Base-by-base conservation (phyloP, 1,140 invertebrate genomes). In the Coptotermes formosanus region DNA sequence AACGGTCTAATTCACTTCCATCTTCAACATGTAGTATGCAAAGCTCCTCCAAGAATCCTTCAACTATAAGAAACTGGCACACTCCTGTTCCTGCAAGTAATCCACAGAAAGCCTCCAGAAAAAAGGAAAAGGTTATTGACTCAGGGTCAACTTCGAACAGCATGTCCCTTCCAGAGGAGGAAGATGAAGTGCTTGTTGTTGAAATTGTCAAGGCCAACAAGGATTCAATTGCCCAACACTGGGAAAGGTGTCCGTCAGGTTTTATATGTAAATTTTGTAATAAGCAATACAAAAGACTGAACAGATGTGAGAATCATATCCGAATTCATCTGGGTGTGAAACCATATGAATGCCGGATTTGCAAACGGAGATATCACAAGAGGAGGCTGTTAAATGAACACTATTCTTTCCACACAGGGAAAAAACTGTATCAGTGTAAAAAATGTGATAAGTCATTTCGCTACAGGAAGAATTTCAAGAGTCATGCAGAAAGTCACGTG, bases 261-360 rank as follows among this genome's bases (percentile, higher is more conserved):
- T 75, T n/a, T 30, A 30, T 2, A 30, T 75, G 64, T 75, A 75
- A 75, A 75, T n/a, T 75, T n/a, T 75, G 64, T 75, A 75, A 8
- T 11, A 75, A 75, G 25, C 8, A 25, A 75, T 75, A 75, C 16
- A 75, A 75, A 25, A 75, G 14, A 30, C n/a, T 75, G 64, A 75
- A n/a, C n/a, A 75, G 30, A 30, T 75, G 64, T 30, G 64, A 75
- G 64, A 75, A 75, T 75, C 64, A 75, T 75, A 75, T 75, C n/a
- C 64, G 64, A 8, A 75, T n/a, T 30, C 64, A 75, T 30, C 64
- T 75, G n/a, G 64, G 64, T 30, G 14, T 75, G 2, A 75, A 75
- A 75, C 64, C 64, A 30, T 75, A 75, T 75, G 64, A 75, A 75
- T 75, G 64, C n/a, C 25, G 30, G 4, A 30, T 75, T 30, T 75